A percentile compares a stretch with the other conserved stretches of the same genome.
These are phyloP conservation scores for Polymixis lichenea DNA, from an alignment of 2,888 invertebrate genomes.

Conservation along the genomic window DNA sequence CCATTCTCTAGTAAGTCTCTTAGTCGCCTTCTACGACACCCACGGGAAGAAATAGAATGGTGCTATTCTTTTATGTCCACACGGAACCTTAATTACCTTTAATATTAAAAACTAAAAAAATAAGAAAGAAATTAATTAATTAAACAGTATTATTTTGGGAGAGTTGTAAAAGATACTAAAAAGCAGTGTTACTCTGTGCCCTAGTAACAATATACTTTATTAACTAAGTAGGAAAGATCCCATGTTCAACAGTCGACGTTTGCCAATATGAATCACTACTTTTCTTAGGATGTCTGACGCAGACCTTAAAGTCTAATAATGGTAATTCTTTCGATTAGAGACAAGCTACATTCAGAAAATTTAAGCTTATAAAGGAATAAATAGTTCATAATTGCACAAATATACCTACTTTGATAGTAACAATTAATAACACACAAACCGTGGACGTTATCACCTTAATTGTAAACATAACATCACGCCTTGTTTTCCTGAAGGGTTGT, in stretches of 20 bases:
- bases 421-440: not conserved
- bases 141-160: no score
- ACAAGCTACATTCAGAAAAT: not conserved
- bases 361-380: not conserved
- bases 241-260: not conserved
- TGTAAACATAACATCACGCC: no score
- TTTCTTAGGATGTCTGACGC: slow-evolving; percentile 3
- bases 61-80: no score
- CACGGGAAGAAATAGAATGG: no score
- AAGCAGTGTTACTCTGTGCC: not conserved
- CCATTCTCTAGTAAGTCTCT: no score
- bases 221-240: not conserved
- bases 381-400: not conserved
- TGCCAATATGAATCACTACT: slow-evolving; percentile 29
- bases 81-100: no score
- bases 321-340: not conserved
- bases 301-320: not conserved
- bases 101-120: no score
- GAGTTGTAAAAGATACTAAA: not conserved
- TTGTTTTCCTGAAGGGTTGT: no score
- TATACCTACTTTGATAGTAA: not conserved
- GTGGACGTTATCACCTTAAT: no score
- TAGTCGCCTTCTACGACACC: no score
- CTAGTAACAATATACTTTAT: no score
- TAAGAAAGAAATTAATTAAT: no score